phyloP scores from a whole-genome alignment of 2,113 vertebrate genomes.

The Pandion haliaetus region DNA sequence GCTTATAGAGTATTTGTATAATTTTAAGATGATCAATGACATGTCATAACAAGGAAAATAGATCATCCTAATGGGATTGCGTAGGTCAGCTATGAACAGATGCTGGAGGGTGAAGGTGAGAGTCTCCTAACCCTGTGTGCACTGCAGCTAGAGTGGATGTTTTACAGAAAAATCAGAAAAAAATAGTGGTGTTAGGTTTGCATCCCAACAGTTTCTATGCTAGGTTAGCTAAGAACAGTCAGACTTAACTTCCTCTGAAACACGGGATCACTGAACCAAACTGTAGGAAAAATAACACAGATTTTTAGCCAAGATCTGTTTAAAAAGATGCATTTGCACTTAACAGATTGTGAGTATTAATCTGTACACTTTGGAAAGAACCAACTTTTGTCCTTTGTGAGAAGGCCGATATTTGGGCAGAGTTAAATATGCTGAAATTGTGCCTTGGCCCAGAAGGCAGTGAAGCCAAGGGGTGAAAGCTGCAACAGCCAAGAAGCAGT shows the following conservation, averaged over 20 bases:
- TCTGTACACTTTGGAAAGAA: neutral
- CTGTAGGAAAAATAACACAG: neutral
- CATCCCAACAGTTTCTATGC: neutral
- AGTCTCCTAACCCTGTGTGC: no score
- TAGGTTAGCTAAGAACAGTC: neutral
- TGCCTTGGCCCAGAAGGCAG: neutral
- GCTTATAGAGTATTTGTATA: neutral
- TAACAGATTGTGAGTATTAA: neutral
- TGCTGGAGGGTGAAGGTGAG: neutral
- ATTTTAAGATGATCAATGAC: neutral
- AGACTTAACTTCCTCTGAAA: neutral
- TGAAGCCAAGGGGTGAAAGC: neutral
- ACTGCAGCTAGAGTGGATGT: neutral
- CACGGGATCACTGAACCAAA: neutral
- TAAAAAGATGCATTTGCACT: neutral
- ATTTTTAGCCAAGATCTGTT: neutral
- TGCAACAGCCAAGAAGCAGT: neutral
- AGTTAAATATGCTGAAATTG: neutral
- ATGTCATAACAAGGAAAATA: neutral
- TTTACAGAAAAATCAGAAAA: neutral
- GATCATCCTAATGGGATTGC: neutral
- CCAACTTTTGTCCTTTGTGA: neutral
- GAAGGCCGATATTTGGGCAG: neutral
- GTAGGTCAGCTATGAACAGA: neutral
- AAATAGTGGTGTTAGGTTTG: neutral